These are phyloP conservation scores for Danio aesculapii DNA, from an alignment of 2,797 vertebrate species.

Conservation along the genomic window DNA sequence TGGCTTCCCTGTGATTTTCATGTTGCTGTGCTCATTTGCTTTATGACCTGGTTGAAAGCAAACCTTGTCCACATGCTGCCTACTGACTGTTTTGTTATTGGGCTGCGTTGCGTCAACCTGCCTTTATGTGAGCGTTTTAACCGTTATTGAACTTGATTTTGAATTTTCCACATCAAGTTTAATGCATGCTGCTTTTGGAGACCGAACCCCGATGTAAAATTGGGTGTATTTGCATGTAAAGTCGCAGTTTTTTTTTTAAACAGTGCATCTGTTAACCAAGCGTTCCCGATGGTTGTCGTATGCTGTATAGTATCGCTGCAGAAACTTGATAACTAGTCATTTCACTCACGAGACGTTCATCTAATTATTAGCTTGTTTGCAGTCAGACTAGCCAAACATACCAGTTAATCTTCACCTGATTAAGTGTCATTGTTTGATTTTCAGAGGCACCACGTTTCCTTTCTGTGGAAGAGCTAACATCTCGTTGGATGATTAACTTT, in stretches of 20 bases:
- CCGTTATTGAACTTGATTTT: background rate
- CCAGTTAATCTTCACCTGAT: background rate
- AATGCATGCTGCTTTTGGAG: conserved; percentile 11
- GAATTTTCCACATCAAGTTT: background rate
- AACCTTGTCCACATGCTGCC: background rate
- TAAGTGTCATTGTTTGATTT: background rate
- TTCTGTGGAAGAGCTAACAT: background rate
- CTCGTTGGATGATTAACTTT: background rate
- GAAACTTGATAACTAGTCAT: conserved; percentile 6
- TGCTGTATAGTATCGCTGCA: conserved; percentile 6
- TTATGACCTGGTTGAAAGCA: background rate
- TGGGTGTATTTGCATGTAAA: conserved; percentile 27
- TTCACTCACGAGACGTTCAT: background rate
- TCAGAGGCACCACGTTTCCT: conserved; percentile 14
- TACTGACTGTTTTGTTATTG: background rate
- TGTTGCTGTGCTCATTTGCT: background rate
- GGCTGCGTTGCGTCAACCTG: background rate
- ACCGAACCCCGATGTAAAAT: background rate
- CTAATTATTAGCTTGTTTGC: background rate
- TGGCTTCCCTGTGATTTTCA: conserved; percentile 12
- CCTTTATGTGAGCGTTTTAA: background rate
- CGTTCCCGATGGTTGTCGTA: background rate
- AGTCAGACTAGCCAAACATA: background rate
- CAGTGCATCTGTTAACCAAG: background rate
- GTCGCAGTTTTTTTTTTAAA: background rate